A percentile compares a stretch with the other conserved stretches of the same genome.
phyloP scores from a whole-genome alignment of 2,113 vertebrate species.

The Xerus inauris region DNA sequence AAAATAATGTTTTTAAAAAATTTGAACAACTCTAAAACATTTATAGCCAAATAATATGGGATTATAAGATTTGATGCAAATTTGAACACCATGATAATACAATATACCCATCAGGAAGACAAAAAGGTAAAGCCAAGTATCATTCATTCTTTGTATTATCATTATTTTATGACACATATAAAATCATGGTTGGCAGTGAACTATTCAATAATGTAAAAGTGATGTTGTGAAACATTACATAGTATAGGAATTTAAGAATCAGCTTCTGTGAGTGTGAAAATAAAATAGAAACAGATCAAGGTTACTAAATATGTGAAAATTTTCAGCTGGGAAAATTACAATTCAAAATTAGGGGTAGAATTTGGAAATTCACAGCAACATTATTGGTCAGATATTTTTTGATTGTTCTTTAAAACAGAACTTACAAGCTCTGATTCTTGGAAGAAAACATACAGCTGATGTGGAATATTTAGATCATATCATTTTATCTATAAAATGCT shows the following conservation, averaged over 20 bases:
- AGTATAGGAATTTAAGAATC: neutral
- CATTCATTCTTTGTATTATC: conserved; percentile 1
- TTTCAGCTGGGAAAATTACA: neutral
- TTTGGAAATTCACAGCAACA: neutral
- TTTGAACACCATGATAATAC: neutral
- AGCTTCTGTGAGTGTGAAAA: neutral
- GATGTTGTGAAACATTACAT: neutral
- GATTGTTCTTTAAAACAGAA: neutral
- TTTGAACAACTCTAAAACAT: neutral
- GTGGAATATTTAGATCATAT: neutral
- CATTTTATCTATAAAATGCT: conserved; percentile 17
- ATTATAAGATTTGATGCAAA: neutral
- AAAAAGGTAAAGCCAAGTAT: conserved; percentile 30
- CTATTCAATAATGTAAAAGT: conserved; percentile 30
- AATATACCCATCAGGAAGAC: neutral
- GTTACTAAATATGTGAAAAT: conserved; percentile 37
- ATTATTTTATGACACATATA: neutral
- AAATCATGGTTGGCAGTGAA: neutral
- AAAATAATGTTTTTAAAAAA: conserved; percentile 1
- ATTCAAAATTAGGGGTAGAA: neutral
- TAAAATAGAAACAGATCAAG: conserved; percentile 1
- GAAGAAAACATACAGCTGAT: neutral
- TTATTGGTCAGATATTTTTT: neutral
- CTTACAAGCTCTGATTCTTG: neutral
- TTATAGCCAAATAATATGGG: neutral